Percentiles rank a stretch among this genome's conserved stretches.
phyloP scores from a whole-genome alignment of 2,888 invertebrate genomes.

The Odontothrips loti region DNA sequence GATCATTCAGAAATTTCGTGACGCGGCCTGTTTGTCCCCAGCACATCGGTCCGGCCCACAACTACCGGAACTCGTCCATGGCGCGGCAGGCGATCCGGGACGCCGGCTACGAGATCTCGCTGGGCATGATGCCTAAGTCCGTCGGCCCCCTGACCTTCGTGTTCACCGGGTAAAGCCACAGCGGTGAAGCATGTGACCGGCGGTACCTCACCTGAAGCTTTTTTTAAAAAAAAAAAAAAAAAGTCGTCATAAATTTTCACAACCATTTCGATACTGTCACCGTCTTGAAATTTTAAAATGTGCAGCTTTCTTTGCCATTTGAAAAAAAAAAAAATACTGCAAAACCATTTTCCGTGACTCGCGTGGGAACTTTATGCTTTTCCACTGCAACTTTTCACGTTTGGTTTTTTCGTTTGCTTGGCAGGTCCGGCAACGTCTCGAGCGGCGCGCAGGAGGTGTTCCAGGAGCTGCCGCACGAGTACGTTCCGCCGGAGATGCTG shows the following conservation, averaged over 20 bases:
- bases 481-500: constrained; percentile 91
- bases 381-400: too few relatives aligned
- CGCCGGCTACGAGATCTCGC: constrained; percentile 96
- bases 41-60: constrained; percentile 98
- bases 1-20: too few relatives aligned
- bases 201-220: constrained; percentile 9
- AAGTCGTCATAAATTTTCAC: not conserved
- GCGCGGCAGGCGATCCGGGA: constrained; percentile 95
- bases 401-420: too few relatives aligned
- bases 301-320: too few relatives aligned
- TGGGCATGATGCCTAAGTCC: constrained; percentile 94
- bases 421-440: constrained; percentile 49
- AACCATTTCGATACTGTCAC: too few relatives aligned
- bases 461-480: constrained; percentile 95
- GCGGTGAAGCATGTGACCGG: too few relatives aligned
- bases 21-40: constrained; percentile 42
- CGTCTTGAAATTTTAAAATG: too few relatives aligned
- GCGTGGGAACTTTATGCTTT: too few relatives aligned
- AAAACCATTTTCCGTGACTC: too few relatives aligned
- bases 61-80: constrained; percentile 97
- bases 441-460: constrained; percentile 86
- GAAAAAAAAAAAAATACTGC: too few relatives aligned
- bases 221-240: constrained; percentile 18
- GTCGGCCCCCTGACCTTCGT: constrained; percentile 96
- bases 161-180: constrained; percentile 90